Evolutionary conservation across 2,888 invertebrate species (phyloP), one percentile per base, ranked within the genome.

Genomic region (Branchellion lobata): DNA sequence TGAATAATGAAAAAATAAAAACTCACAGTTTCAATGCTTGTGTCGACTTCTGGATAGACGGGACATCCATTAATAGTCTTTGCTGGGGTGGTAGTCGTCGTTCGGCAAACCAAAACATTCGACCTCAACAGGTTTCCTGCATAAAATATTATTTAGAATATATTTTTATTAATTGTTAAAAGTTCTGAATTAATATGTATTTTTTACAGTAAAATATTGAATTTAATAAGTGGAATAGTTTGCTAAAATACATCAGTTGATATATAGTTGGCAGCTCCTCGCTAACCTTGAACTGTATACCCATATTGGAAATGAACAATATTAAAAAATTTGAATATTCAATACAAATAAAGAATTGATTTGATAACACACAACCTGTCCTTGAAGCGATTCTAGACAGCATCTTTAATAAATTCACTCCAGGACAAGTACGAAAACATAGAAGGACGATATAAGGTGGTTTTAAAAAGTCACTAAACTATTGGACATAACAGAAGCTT

Each of bases 381-480:
- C 24, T 57, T 14, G 21, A n/a, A 57, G 61, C 21, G 21, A 57
- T 5, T 57, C 61, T 18, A 3, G 61, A 57, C 5, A 57, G 61
- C 61, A 57, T 57, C 21, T 18, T 57, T 14, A 47, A 18, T 3
- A 57, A 24, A 14, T 57, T 14, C 5, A 24, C 3, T 24, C 24
- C n/a, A 57, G 21, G 61, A 57, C 61, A 57, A 57, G 61, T 24
- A 57, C 61, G 61, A 57, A 57, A 57, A 57, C 61, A 57, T 57
- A 24, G 61, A 57, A 57, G 21, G 14, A 57, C n/a, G 3, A 57
- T 24, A 14, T 8, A 47, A 14, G 18, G 47, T 47, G 47, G 18
- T 47, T 14, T 18, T 47, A 47, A 47, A 47, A 47, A 14, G 18
- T n/a, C n/a, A n/a, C n/a, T n/a, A n/a, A n/a, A n/a, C n/a, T n/a